Base-by-base conservation (phyloP, 2,113 vertebrate genomes). In the Hippocampus barbouri region DNA sequence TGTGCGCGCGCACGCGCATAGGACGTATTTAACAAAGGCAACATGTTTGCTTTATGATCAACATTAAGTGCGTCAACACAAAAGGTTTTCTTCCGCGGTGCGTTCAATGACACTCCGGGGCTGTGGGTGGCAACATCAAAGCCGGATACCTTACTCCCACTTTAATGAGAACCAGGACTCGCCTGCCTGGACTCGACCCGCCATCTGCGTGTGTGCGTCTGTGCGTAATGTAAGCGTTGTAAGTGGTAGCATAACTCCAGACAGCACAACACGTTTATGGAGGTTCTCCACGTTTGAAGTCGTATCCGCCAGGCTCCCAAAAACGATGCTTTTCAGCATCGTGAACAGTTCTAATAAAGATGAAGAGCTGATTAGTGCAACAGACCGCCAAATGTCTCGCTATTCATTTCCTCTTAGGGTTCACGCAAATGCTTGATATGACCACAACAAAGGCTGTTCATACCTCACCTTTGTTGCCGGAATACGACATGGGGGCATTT, bases 41-140 rank as follows among this genome's bases (percentile, higher is more conserved):
- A 90, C 89, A 91, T 92, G 89, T 90, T 91, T 89, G 84, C 86
- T 91, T 90, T 90, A 87, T 91, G 89, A 87, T 89, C 82, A 77
- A 75, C 86, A 84, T 89, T 86, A 88, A 86, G 78, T 83, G 81
- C 72, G 64, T 84, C 90, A 87, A 91, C 87, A 89, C 84, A 89
- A 81, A 89, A 88, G 78, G 85, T 89, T 92, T 91, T 81, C 87
- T 90, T 66, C 14, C 23, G 23, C 87, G 89, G 87, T 90, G 83
- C 83, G 73, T 86, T 91, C 84, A 87, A 78, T 92, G 90, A 91
- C 91, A 91, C 87, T 75, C 84, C 79, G 83, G 88, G 87, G 83
- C 87, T 85, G 90, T 91, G 90, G 90, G 90, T 92, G 90, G 91
- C 89, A 88, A 92, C 91, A 92, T 93, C 92, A 93, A 93, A 93